Conservation (phyloP, 2,113 vertebrate genomes). For the Cygnus atratus region DNA sequence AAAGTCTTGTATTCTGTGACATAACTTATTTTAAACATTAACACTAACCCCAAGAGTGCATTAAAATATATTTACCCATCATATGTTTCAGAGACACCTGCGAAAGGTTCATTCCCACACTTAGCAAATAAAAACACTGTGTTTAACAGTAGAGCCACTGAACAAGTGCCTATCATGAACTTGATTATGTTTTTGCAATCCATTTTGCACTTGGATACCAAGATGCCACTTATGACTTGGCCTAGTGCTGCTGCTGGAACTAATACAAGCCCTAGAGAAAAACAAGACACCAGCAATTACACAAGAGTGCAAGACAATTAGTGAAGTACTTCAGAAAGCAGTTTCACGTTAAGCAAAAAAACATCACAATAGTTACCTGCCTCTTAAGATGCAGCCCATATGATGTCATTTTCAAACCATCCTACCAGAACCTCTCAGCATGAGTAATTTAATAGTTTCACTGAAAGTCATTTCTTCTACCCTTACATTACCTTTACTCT, state of each 20-base stretch:
- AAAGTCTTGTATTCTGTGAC: background rate
- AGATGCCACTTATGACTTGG: slow-evolving; percentile 80
- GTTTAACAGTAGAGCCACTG: slow-evolving; percentile 66
- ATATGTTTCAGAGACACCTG: slow-evolving; percentile 80
- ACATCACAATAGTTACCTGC: background rate
- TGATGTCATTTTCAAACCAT: background rate
- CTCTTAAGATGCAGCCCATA: background rate
- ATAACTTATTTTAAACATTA: background rate
- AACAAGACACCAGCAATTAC: slow-evolving; percentile 60
- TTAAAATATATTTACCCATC: slow-evolving; percentile 77
- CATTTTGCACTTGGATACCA: slow-evolving; percentile 80
- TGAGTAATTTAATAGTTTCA: background rate
- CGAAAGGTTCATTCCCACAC: slow-evolving; percentile 80
- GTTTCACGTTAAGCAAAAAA: background rate
- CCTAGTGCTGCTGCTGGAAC: slow-evolving; percentile 83
- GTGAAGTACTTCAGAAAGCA: background rate
- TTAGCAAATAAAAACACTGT: slow-evolving; percentile 75
- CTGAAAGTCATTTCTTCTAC: background rate
- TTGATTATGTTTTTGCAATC: slow-evolving; percentile 76
- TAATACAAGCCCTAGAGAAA: slow-evolving; percentile 76
- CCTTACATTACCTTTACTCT: background rate
- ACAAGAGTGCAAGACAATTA: slow-evolving; percentile 8
- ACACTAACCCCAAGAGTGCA: slow-evolving; percentile 11
- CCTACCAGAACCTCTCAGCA: background rate
- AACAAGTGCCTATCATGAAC: slow-evolving; percentile 67